Evolutionary conservation across 1,140 invertebrate genomes (phyloP).

Genomic region (Anoplolepis gracilipes): DNA sequence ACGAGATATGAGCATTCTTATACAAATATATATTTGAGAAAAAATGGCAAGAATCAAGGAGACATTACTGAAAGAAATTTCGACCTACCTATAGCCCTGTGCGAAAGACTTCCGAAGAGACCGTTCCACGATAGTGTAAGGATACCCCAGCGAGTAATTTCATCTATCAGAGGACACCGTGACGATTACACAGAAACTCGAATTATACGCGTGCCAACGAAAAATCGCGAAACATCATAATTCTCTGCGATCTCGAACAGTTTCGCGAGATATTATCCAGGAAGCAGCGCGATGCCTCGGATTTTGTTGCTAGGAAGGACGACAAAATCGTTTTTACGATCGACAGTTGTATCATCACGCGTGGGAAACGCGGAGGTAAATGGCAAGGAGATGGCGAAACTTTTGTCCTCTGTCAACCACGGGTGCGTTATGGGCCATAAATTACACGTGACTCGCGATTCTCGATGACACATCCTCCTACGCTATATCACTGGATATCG

Average conservation of each 20-base stretch:
- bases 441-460: constrained; percentile 61
- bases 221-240: constrained; percentile 57
- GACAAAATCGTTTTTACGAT: constrained; percentile 70
- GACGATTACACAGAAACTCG: not conserved
- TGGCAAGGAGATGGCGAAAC: constrained; percentile 32
- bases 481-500: constrained; percentile 18
- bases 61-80: not conserved
- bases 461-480: not conserved
- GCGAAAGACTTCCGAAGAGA: not conserved
- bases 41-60: not conserved
- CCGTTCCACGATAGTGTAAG: constrained; percentile 3
- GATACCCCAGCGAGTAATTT: constrained; percentile 47
- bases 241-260: constrained; percentile 48
- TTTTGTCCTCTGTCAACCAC: constrained; percentile 65
- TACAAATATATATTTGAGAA: not conserved
- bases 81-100: not conserved
- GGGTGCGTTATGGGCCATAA: constrained; percentile 66
- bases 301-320: not conserved
- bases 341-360: constrained; percentile 57
- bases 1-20: not conserved
- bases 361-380: not conserved
- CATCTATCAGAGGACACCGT: constrained; percentile 27
- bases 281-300: not conserved
- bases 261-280: constrained; percentile 58
- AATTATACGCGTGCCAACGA: not conserved